Conservation (phyloP, 2,888 invertebrate genomes). For the Tromatobia lineatoria region DNA sequence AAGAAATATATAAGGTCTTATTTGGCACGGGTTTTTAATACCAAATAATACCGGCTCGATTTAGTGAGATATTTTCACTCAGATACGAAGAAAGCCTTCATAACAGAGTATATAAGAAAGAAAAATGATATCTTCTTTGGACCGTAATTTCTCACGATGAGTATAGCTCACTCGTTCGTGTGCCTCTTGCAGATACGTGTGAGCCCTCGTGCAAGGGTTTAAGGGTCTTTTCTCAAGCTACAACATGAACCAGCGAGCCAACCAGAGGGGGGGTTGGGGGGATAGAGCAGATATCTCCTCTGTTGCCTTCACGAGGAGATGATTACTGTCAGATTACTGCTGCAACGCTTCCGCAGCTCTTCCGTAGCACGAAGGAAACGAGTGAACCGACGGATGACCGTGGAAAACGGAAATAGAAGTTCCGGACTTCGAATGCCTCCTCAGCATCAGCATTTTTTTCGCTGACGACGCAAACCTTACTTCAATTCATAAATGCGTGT, state of each 20-base stretch:
- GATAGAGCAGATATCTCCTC: slow-evolving; percentile 32
- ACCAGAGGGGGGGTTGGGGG: neutral
- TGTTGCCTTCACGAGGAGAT: slow-evolving; percentile 31
- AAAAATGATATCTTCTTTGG: neutral
- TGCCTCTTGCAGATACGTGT: slow-evolving; percentile 8
- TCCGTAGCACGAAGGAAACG: slow-evolving; percentile 24
- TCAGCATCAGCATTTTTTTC: slow-evolving; percentile 29
- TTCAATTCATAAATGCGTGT: slow-evolving; percentile 6
- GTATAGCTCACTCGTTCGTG: slow-evolving; percentile 17
- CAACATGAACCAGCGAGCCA: slow-evolving; percentile 8
- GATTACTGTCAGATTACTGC: slow-evolving; percentile 53
- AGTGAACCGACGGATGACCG: slow-evolving; percentile 20
- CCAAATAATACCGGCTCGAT: too few relatives aligned
- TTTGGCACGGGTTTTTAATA: too few relatives aligned
- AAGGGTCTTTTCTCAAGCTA: slow-evolving; percentile 19
- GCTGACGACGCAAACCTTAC: slow-evolving; percentile 50
- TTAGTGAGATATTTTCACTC: too few relatives aligned
- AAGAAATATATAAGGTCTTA: too few relatives aligned
- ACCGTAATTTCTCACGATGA: neutral
- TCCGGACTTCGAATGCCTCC: slow-evolving; percentile 29
- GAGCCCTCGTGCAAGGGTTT: slow-evolving; percentile 35
- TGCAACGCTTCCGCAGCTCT: slow-evolving; percentile 29
- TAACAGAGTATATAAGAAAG: slow-evolving; percentile 3
- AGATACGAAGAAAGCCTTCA: neutral
- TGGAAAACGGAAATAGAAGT: slow-evolving; percentile 27